phyloP scores from a whole-genome alignment of 1,140 invertebrate species.

The Andrena cerasifolii region DNA sequence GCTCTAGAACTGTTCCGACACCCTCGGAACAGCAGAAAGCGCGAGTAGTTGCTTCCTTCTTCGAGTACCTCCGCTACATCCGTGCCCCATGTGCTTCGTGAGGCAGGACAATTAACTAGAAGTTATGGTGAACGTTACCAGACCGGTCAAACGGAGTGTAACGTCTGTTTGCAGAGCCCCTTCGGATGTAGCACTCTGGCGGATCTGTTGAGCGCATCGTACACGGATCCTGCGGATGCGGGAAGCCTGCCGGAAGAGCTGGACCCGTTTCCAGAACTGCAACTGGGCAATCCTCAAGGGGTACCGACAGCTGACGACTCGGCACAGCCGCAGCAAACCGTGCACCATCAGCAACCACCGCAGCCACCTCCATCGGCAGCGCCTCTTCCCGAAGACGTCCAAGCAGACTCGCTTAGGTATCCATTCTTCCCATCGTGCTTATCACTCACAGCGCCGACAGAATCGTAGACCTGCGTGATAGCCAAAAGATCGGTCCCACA shows the following conservation, averaged over 20 bases:
- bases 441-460: slow-evolving; percentile 14
- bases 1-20: slow-evolving; percentile 34
- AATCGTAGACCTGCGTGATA: background rate
- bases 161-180: slow-evolving; percentile 81
- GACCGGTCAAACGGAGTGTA: background rate
- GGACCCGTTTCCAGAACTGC: slow-evolving; percentile 81
- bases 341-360: slow-evolving; percentile 70
- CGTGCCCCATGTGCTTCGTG: background rate
- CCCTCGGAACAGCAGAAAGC: slow-evolving; percentile 19
- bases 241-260: slow-evolving; percentile 81
- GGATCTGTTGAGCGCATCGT: slow-evolving; percentile 85
- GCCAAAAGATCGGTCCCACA: background rate
- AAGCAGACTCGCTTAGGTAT: slow-evolving; percentile 79
- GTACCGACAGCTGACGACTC: slow-evolving; percentile 71
- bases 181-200: slow-evolving; percentile 86
- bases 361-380: slow-evolving; percentile 74
- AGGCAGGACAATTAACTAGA: background rate
- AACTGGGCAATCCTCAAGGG: slow-evolving; percentile 74
- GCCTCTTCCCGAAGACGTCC: slow-evolving; percentile 79
- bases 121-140: background rate
- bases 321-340: slow-evolving; percentile 62
- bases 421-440: slow-evolving; percentile 6
- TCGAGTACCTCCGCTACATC: background rate
- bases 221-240: slow-evolving; percentile 81
- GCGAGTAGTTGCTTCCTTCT: slow-evolving; percentile 25